Base-by-base conservation (phyloP, 2,888 invertebrate species). In the Petrolisthes cinctipes region DNA sequence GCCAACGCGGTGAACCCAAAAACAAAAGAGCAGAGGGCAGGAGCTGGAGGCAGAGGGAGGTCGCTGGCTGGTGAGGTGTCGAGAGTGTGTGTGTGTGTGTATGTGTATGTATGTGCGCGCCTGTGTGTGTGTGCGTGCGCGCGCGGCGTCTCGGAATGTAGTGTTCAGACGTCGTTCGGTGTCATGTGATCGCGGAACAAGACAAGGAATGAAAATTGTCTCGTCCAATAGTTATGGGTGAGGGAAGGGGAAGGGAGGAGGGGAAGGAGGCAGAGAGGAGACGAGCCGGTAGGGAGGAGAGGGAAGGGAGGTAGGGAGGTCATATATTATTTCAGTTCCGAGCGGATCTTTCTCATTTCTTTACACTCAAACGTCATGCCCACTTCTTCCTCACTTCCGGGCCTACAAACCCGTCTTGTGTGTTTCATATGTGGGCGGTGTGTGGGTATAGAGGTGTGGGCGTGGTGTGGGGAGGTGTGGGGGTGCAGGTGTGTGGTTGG, bases 161-260 rank as follows among this genome's bases (percentile, higher is more conserved):
- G 54, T 86, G 86, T 73, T 86, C 86, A 82, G 81, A n/a, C 73
- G 17, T 53, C 66, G 54, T 66, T 53, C 53, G 68, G 83, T 86
- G 86, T 86, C 86, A 83, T 83, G 86, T 86, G 86, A 82, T 86
- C 82, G 76, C 66, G 76, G 78, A 82, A 86, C 86, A 82, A 71
- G 82, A 78, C 80, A 71, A 66, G 88, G 84, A 84, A 84, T 75
- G 88, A 88, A 88, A 84, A 88, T 88, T 88, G 88, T 88, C 88
- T 88, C 88, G 88, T 88, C 84, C 84, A 88, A 88, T 88, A 84
- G 84, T 84, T 88, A 84, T 81, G 83, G 71, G 71, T 11, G 71
- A 71, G 71, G n/a, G 71, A 71, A n/a, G 71, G 71, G n/a, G 71
- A 11, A 5, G n/a, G n/a, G 7, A 17, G n/a, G 71, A 17, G n/a